Conservation (phyloP, 2,888 invertebrate genomes). For the Hirtodrosophila duncani region DNA sequence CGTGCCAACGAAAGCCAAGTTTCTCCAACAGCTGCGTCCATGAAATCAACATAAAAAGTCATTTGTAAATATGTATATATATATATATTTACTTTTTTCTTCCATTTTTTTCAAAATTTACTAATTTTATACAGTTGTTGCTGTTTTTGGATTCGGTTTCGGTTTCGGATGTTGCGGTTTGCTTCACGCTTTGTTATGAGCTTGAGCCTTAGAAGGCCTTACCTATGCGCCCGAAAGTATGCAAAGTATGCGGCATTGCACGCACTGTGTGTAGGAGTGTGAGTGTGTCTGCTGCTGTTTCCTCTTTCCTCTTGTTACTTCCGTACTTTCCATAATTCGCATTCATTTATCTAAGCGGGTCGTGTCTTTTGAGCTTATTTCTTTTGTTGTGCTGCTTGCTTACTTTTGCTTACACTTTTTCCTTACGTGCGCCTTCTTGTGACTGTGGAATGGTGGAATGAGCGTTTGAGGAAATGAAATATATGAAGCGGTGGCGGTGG, state of each 20-base stretch:
- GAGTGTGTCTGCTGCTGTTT: neutral
- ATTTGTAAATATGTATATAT: constrained; percentile 68
- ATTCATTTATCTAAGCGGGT: constrained; percentile 69
- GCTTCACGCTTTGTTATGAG: constrained; percentile 68
- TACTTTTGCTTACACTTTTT: constrained; percentile 54
- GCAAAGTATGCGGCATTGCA: constrained; percentile 56
- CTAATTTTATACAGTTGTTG: constrained; percentile 56
- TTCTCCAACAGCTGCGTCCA: constrained; percentile 62
- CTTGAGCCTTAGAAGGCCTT: too few relatives aligned
- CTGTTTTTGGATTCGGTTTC: constrained; percentile 17
- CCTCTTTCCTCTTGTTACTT: neutral
- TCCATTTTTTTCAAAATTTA: constrained; percentile 20
- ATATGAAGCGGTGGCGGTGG: constrained; percentile 12
- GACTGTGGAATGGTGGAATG: constrained; percentile 13
- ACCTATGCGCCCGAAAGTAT: constrained; percentile 48
- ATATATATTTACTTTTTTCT: constrained; percentile 30
- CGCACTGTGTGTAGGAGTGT: constrained; percentile 11
- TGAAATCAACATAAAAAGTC: constrained; percentile 73
- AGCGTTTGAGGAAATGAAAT: constrained; percentile 14
- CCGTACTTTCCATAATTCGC: constrained; percentile 34
- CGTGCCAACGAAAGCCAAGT: constrained; percentile 11
- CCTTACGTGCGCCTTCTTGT: constrained; percentile 38
- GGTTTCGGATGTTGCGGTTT: constrained; percentile 35
- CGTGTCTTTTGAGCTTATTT: constrained; percentile 49
- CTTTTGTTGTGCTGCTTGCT: constrained; percentile 54